phyloP scores from a whole-genome alignment of 2,113 vertebrate genomes.

The Haemorhous mexicanus region DNA sequence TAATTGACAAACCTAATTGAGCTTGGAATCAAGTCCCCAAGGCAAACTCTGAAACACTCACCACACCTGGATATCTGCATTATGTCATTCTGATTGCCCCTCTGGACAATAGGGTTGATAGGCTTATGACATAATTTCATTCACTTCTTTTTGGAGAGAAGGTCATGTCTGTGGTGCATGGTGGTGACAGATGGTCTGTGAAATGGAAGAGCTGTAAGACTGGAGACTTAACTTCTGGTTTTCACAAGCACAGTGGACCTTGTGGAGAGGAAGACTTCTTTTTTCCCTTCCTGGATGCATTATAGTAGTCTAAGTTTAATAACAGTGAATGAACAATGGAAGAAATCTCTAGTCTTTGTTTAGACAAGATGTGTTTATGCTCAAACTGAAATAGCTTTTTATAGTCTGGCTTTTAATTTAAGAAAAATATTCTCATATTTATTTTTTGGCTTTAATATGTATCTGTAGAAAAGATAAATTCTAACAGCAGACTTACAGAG shows the following conservation, averaged over 20 bases:
- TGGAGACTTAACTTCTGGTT: not conserved
- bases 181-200: not conserved
- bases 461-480: not conserved
- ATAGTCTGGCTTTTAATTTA: not conserved
- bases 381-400: not conserved
- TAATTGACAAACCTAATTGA: slow-evolving; percentile 42
- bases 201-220: slow-evolving; percentile 15
- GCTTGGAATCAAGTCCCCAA: slow-evolving; percentile 1
- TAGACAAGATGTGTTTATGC: not conserved
- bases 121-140: slow-evolving; percentile 24
- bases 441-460: not conserved
- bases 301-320: not conserved
- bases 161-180: not conserved
- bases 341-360: not conserved
- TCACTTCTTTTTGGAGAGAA: not conserved
- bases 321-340: not conserved
- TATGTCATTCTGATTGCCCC: slow-evolving; percentile 21
- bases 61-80: slow-evolving; percentile 59
- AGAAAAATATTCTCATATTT: not conserved
- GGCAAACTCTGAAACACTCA: slow-evolving; percentile 1
- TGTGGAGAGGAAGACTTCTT: not conserved
- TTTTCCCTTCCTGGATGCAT: not conserved
- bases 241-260: not conserved
- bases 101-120: slow-evolving; percentile 11
- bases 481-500: not conserved